These are phyloP conservation scores for Chloroclysta siterata DNA, from an alignment of 2,888 invertebrate genomes.

Conservation along the genomic window DNA sequence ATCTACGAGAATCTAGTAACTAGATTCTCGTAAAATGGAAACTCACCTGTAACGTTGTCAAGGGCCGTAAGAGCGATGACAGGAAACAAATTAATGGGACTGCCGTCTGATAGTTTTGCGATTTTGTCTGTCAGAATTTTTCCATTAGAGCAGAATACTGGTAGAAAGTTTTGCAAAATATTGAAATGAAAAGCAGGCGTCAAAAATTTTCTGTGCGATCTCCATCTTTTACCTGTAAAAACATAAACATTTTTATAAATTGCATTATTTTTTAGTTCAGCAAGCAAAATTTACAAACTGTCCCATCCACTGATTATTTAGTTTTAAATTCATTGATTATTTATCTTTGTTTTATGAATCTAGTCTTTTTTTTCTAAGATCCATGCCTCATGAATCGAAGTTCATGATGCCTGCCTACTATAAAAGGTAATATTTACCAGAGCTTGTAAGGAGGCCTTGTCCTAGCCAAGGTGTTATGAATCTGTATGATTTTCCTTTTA, in stretches of 20 bases:
- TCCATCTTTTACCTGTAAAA: conserved; percentile 83
- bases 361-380: no score
- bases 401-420: no score
- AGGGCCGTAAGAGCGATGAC: conserved; percentile 84
- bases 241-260: neutral
- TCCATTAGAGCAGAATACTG: conserved; percentile 88
- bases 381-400: no score
- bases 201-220: conserved; percentile 87
- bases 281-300: no score
- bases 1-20: no score
- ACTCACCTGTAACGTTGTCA: conserved; percentile 61
- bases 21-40: neutral
- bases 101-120: conserved; percentile 62
- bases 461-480: conserved; percentile 79
- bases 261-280: no score
- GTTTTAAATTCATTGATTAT: no score
- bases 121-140: conserved; percentile 84
- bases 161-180: conserved; percentile 89
- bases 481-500: conserved; percentile 81
- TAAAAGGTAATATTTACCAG: conserved; percentile 52
- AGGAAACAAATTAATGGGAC: conserved; percentile 85
- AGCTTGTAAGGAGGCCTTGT: conserved; percentile 83
- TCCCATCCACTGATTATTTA: no score
- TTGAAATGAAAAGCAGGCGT: conserved; percentile 93
- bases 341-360: no score